Percentiles rank a stretch among this genome's conserved stretches.
These are phyloP conservation scores for Cylas formicarius DNA, from an alignment of 1,140 invertebrate species.

Conservation along the genomic window DNA sequence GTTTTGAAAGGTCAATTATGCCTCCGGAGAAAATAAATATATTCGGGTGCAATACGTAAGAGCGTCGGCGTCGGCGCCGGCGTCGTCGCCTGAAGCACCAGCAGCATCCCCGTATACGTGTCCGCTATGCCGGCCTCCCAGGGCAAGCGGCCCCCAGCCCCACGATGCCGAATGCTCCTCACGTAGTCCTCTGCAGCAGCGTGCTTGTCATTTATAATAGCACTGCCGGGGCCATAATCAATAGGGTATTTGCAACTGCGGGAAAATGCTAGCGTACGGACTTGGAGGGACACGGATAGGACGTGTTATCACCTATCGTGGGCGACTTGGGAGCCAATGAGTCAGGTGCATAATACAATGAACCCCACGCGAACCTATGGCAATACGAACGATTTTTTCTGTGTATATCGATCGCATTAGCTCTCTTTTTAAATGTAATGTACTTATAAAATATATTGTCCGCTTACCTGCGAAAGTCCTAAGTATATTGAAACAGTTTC, in stretches of 20 bases:
- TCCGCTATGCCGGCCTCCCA: conserved; percentile 17
- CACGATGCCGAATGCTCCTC: conserved; percentile 47
- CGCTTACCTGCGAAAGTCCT: conserved; percentile 90
- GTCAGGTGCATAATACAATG: neutral
- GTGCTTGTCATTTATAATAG: conserved; percentile 58
- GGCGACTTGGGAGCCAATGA: conserved; percentile 14
- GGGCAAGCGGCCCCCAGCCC: conserved; percentile 21
- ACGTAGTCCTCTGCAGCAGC: conserved; percentile 55
- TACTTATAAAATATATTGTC: too few relatives aligned
- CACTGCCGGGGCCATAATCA: conserved; percentile 48
- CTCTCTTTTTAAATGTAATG: too few relatives aligned
- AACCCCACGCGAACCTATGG: too few relatives aligned
- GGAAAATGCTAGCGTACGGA: conserved; percentile 42
- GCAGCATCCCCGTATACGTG: conserved; percentile 24
- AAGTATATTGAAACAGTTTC: conserved; percentile 98
- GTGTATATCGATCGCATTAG: too few relatives aligned
- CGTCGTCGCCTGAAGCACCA: too few relatives aligned
- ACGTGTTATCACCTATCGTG: conserved; percentile 34
- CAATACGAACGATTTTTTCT: too few relatives aligned
- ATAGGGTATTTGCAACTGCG: conserved; percentile 56
- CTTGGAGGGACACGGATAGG: conserved; percentile 12
- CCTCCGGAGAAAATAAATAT: too few relatives aligned
- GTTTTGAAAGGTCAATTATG: too few relatives aligned
- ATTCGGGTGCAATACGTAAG: too few relatives aligned
- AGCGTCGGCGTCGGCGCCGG: too few relatives aligned